Evolutionary conservation across 2,888 invertebrate species (phyloP).

Genomic region (Hemaris fuciformis): DNA sequence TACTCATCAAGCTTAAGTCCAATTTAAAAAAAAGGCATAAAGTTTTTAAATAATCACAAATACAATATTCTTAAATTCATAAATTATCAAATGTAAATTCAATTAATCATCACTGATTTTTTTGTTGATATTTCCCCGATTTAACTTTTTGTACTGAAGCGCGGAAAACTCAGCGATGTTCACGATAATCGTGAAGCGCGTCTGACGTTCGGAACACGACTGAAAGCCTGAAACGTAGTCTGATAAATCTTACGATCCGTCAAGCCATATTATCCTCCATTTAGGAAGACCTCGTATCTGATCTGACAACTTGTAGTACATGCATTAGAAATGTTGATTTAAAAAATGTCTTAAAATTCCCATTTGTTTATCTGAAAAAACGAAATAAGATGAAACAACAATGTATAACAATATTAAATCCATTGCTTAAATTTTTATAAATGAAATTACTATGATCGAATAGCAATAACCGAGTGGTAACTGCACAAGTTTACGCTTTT

Average conservation of each 20-base stretch:
- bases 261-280: not conserved
- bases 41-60: not conserved
- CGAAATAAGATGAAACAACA: no score
- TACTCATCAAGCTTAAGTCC: no score
- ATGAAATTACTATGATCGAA: no score
- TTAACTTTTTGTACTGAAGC: not conserved
- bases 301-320: not conserved
- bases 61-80: not conserved
- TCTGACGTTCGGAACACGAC: constrained; percentile 41
- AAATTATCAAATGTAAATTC: not conserved
- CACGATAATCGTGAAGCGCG: constrained; percentile 42
- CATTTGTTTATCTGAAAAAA: no score
- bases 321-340: not conserved
- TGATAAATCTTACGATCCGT: not conserved
- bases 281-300: not conserved
- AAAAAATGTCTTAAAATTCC: no score
- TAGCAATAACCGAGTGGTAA: no score
- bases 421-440: no score
- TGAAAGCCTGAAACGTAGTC: constrained; percentile 52
- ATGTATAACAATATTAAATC: no score
- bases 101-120: no score
- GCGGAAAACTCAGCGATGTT: constrained; percentile 34
- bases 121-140: not conserved
- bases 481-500: no score
- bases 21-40: no score